Percentiles rank a stretch among this genome's conserved stretches.
Conservation (phyloP, 2,888 invertebrate genomes). For the Brachyopa scutellaris region DNA sequence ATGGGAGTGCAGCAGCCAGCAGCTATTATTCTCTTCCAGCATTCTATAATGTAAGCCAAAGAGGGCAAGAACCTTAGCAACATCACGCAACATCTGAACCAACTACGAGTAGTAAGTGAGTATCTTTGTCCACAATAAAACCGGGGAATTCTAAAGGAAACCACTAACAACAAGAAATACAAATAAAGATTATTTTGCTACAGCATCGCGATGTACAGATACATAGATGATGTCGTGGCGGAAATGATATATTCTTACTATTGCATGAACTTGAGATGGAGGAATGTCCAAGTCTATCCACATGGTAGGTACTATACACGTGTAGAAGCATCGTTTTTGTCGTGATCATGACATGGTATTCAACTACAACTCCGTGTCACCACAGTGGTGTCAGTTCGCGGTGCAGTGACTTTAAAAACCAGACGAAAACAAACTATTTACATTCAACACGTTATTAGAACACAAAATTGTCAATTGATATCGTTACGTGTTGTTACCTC, state of each 20-base stretch:
- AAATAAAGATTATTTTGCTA: conserved; percentile 28
- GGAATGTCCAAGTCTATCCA: conserved; percentile 53
- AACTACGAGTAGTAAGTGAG: conserved; percentile 16
- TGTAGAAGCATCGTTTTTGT: conserved; percentile 25
- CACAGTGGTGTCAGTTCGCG: conserved; percentile 30
- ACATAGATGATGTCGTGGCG: conserved; percentile 45
- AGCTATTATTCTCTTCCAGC: not conserved
- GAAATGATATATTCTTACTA: conserved; percentile 68
- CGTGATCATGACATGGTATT: conserved; percentile 40
- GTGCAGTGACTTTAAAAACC: conserved; percentile 43
- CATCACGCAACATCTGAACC: conserved; percentile 64
- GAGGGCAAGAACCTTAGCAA: conserved; percentile 67
- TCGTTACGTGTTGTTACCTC: conserved; percentile 20
- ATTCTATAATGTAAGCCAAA: not conserved
- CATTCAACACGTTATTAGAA: conserved; percentile 41
- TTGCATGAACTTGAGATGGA: conserved; percentile 54
- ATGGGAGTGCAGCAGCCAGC: conserved; percentile 32
- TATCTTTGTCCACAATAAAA: conserved; percentile 46
- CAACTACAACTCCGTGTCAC: conserved; percentile 23
- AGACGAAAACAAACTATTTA: not conserved
- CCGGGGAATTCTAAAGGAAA: conserved; percentile 26
- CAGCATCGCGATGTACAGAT: not conserved
- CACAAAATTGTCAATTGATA: conserved; percentile 60
- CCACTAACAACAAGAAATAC: conserved; percentile 6
- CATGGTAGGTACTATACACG: conserved; percentile 46